Percentiles rank a stretch among this genome's conserved stretches.
Conservation (phyloP, 2,888 invertebrate genomes). For the Cerceris rybyensis region DNA sequence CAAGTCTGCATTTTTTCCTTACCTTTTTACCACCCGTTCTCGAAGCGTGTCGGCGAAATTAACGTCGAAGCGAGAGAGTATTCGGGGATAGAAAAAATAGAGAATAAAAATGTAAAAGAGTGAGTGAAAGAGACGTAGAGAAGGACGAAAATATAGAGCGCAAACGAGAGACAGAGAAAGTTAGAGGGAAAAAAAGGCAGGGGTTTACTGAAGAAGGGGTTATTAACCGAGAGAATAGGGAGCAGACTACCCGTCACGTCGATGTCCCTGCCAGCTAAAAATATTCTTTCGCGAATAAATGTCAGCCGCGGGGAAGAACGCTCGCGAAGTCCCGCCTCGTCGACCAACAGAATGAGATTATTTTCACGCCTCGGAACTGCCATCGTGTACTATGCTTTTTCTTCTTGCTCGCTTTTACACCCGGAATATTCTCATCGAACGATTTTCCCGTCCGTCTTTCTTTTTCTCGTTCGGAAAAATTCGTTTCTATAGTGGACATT, state of each 20-base stretch:
- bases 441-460: too few relatives aligned
- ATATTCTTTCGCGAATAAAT: constrained; percentile 60
- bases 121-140: too few relatives aligned
- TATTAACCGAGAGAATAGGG: constrained; percentile 60
- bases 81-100: background rate
- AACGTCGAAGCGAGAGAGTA: background rate
- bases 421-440: too few relatives aligned
- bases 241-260: constrained; percentile 36
- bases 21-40: background rate
- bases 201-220: constrained; percentile 38
- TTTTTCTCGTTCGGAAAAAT: too few relatives aligned
- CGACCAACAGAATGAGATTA: constrained; percentile 48
- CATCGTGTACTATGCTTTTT: background rate
- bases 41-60: background rate
- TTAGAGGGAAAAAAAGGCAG: background rate
- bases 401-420: background rate
- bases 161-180: constrained; percentile 12
- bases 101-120: too few relatives aligned
- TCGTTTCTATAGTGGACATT: too few relatives aligned
- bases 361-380: constrained; percentile 4
- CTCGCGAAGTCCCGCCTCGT: constrained; percentile 31
- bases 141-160: background rate
- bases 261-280: constrained; percentile 54
- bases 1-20: background rate
- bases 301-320: constrained; percentile 34